Evolutionary conservation across 2,797 vertebrate species (phyloP).

Genomic region (Hozukius guyotensis): DNA sequence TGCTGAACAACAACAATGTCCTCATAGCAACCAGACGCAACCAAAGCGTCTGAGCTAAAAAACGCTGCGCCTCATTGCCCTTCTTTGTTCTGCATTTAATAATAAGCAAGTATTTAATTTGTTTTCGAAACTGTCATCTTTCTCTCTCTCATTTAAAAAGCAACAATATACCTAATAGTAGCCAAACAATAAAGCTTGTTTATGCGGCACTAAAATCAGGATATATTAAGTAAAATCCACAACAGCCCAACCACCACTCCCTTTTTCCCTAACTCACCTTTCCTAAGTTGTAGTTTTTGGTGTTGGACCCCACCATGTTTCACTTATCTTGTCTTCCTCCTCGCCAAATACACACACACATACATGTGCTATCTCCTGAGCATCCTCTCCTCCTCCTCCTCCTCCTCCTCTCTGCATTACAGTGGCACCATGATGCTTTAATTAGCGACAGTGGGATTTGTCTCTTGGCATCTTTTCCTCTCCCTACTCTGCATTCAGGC

Average conservation of each 20-base stretch:
- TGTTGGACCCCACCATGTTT: not conserved
- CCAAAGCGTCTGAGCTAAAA: no score
- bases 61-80: no score
- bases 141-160: no score
- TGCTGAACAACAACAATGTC: no score
- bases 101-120: no score
- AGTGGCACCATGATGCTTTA: slow-evolving; percentile 60
- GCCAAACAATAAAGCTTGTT: no score
- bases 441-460: slow-evolving; percentile 71
- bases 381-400: not conserved
- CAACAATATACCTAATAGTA: no score
- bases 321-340: not conserved
- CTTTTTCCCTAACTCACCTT: not conserved
- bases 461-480: slow-evolving; percentile 63
- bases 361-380: not conserved
- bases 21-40: no score
- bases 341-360: not conserved
- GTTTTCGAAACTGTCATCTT: no score
- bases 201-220: no score
- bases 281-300: not conserved
- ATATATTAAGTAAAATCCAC: no score
- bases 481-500: slow-evolving; percentile 30
- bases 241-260: not conserved
- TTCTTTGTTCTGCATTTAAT: no score
- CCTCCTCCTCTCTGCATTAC: slow-evolving; percentile 38